Evolutionary conservation across 1,140 invertebrate species (phyloP).

Genomic region (Tetragonula clypearis): DNA sequence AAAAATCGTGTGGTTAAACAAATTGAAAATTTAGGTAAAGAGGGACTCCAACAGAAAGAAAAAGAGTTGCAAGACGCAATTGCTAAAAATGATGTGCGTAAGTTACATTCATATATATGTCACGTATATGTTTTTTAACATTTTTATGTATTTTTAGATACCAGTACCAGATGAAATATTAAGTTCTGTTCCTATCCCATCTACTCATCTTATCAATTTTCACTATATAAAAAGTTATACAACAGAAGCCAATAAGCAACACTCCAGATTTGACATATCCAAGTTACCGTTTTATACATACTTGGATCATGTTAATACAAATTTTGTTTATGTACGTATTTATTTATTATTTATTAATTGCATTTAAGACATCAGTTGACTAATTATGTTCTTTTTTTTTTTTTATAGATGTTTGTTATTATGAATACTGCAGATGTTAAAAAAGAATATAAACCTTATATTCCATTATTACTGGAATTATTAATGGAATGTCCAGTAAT

Average conservation of each 20-base stretch:
- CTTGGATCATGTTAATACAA: conserved; percentile 90
- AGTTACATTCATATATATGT: conserved; percentile 18
- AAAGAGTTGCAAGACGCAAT: conserved; percentile 86
- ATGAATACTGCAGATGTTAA: conserved; percentile 88
- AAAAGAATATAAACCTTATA: conserved; percentile 85
- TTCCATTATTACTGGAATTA: conserved; percentile 88
- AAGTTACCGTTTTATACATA: conserved; percentile 89
- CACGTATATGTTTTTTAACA: conserved; percentile 24
- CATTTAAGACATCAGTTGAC: conserved; percentile 22
- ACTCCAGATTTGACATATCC: conserved; percentile 84
- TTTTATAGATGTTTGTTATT: conserved; percentile 84
- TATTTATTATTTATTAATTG: conserved; percentile 5
- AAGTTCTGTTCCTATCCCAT: conserved; percentile 87
- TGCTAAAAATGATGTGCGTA: conserved; percentile 87
- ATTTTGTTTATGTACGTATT: conserved; percentile 91
- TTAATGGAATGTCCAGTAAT: conserved; percentile 86
- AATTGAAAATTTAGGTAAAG: conserved; percentile 84
- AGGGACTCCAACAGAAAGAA: conserved; percentile 86
- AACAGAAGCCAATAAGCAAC: conserved; percentile 80
- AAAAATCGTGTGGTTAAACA: conserved; percentile 86
- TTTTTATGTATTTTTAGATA: conserved; percentile 78
- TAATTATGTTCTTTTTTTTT: neutral
- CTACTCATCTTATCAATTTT: conserved; percentile 86
- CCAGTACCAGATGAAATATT: conserved; percentile 86
- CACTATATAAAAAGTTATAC: conserved; percentile 85